Base-by-base conservation (phyloP, 92 coral and sea anemone species). In the Pocillopora grandis region DNA sequence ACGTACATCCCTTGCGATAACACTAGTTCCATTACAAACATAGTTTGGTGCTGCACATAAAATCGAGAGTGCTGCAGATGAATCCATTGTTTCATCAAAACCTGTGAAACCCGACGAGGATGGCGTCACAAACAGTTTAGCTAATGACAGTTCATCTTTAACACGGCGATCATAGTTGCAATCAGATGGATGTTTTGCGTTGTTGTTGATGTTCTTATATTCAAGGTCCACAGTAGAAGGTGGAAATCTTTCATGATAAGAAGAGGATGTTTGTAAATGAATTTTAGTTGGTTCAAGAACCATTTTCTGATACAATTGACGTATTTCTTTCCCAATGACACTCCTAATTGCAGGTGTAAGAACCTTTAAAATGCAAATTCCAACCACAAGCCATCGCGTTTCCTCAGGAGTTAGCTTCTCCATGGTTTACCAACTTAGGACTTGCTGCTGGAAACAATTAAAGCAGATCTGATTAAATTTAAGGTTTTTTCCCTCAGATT, bases 341-440 rank as follows among this genome's bases (percentile, higher is more conserved):
- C n/a, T 64, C 17, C 81, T 72, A 20, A 80, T 18, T 12, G 67
- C 86, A 18, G 86, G 90, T 66, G 90, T 80, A 12, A 80, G 76
- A 63, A 87, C 78, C 35, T 80, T 87, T 72, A 62, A 73, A 12
- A 86, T 85, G 78, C 89, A 80, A 31, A 86, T 86, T 7, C 89
- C 89, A 71, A 80, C 71, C 60, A 86, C 89, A 5, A 86, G 33
- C 89, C 89, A 86, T 56, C 89, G 79, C 31, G 78, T 76, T 55
- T 87, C 85, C 6, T 87, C 86, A 87, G 62, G 86, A 18, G 42
- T 71, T 12, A 79, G 55, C 83, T 7, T 60, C 3, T 62, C 55
- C 21, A 31, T 69, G 37, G 37, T 9, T 10, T 13, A 64, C 31
- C 9, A 18, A 62, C 18, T 62, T 2, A 62, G 19, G 5, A 42